Conservation (phyloP, 1,140 invertebrate genomes). For the Leptinotarsa lineolata region DNA sequence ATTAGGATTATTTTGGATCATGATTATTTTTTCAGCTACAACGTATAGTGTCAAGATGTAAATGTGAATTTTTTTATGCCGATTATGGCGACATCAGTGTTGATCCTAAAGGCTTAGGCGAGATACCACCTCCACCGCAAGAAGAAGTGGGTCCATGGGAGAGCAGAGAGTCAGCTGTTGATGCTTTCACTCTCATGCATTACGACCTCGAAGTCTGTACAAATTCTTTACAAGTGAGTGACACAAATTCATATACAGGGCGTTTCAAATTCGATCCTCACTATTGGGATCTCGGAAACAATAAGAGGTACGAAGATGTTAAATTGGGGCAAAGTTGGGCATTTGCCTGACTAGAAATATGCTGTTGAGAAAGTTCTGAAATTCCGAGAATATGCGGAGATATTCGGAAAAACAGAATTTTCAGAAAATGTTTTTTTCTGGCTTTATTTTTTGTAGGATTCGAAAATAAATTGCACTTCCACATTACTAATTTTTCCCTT, state of each 20-base stretch:
- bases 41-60: constrained; percentile 94
- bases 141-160: constrained; percentile 76
- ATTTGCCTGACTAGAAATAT: too few species aligned
- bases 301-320: too few species aligned
- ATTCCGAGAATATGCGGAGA: too few species aligned
- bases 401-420: too few species aligned
- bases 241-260: neutral
- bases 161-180: constrained; percentile 82
- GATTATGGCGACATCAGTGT: constrained; percentile 85
- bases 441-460: too few species aligned
- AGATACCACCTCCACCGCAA: constrained; percentile 67
- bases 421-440: too few species aligned
- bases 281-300: too few species aligned
- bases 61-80: constrained; percentile 97
- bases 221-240: constrained; percentile 81
- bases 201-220: constrained; percentile 97
- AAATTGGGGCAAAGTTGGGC: too few species aligned
- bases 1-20: neutral
- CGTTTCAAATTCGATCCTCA: too few species aligned
- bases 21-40: constrained; percentile 70
- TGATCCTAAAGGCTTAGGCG: constrained; percentile 69
- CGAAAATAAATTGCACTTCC: too few species aligned
- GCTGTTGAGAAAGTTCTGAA: too few species aligned
- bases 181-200: constrained; percentile 97
- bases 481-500: too few species aligned